Conservation (phyloP, 2,797 vertebrate species). For the Peromyscus aztecus region DNA sequence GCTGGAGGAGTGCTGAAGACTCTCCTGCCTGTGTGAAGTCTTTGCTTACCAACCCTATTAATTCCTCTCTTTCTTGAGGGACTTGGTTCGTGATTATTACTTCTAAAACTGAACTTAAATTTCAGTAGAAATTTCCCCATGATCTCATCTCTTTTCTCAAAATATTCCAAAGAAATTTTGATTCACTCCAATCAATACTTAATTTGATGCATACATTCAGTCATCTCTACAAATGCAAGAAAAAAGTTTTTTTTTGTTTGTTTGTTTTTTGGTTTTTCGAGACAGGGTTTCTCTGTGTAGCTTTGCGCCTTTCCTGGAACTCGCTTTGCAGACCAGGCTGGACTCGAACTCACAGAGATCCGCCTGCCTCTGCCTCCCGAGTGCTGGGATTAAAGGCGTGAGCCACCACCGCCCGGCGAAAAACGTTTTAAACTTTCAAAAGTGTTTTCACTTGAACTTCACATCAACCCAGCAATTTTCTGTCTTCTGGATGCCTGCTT, state of each 20-base stretch:
- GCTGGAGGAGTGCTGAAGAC: not conserved
- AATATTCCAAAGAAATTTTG: not conserved
- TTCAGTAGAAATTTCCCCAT: not conserved
- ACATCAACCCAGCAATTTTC: rapidly evolving
- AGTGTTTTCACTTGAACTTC: not conserved
- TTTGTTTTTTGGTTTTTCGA: too few relatives aligned
- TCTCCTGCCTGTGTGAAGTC: not conserved
- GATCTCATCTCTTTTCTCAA: slow-evolving; percentile 3
- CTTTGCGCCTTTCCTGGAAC: too few relatives aligned
- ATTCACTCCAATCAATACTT: too few relatives aligned
- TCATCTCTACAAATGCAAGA: not conserved
- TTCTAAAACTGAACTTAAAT: slow-evolving; percentile 31
- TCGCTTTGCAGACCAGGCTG: too few relatives aligned
- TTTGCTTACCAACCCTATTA: not conserved
- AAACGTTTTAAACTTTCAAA: not conserved
- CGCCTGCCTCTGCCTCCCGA: too few relatives aligned
- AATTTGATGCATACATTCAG: not conserved
- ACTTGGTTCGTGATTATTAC: not conserved
- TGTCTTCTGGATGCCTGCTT: too few relatives aligned
- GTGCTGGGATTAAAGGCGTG: too few relatives aligned
- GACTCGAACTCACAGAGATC: too few relatives aligned
- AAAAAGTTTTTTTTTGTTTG: too few relatives aligned
- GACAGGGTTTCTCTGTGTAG: too few relatives aligned
- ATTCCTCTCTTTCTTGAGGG: slow-evolving; percentile 23
- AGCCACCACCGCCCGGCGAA: too few relatives aligned